Base-by-base conservation (phyloP, 2,113 vertebrate genomes). In the Notothenia rossii region DNA sequence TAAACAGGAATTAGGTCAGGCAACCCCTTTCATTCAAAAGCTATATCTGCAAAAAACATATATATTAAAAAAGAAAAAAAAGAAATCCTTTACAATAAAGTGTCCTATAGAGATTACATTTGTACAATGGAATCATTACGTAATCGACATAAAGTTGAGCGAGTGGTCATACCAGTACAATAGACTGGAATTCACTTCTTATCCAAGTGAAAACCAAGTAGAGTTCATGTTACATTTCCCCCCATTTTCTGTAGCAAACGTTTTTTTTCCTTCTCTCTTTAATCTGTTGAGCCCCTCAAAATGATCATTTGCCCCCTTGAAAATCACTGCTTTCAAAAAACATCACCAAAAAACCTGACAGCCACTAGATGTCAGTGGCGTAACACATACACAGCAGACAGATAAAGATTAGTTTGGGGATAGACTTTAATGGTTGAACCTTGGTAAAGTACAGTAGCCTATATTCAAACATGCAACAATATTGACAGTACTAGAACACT, bases 321-420 rank as follows among this genome's bases (percentile, higher is more conserved):
- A 33, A 53, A 22, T 10, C 8, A 22, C 5, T 10, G 11, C 25
- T 18, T 55, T 22, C 5, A 29, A 50, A 3, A 7, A 36, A 36
- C 7, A 33, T 22, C n/a, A 50, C 14, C 29, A 9, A 49, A 7
- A 48, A 3, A 22, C 3, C 43, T 14, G 46, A 43, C 4, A 43
- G 33, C 40, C 92, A 92, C 88, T 81, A 89, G 90, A 65, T 90
- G 89, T 88, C 87, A 92, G 81, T 45, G 83, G 25, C 76, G 29
- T 29, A 29, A 29, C 29, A 29, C 29, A 29, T 3, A 59, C 12
- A 72, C 2, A 17, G 40, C 15, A 56, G 4, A 8, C 14, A 65
- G 9, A 5, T 9, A 12, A 40, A 43, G 36, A 0, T 40, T 40
- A 29, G 53, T 43, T 12, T 59, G 10, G 29, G n/a, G 9, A 72